A percentile compares a stretch with the other conserved stretches of the same genome.
Conservation (phyloP, 2,888 invertebrate species). For the Exephanes ischioxanthus region DNA sequence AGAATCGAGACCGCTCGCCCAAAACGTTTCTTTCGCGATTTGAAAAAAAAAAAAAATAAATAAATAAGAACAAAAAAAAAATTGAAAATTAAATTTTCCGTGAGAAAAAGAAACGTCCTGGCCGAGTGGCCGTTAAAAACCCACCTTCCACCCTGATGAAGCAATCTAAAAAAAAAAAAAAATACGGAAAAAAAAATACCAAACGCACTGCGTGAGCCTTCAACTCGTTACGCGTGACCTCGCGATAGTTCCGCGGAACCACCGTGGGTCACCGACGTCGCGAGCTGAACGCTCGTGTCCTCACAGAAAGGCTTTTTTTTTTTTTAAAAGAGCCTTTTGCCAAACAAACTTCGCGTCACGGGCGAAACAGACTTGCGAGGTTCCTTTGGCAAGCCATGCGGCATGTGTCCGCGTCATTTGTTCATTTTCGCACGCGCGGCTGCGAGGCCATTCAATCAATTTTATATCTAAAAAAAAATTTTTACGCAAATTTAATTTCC, state of each 20-base stretch:
- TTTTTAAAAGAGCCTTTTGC: conserved; percentile 81
- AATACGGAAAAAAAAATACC: conserved; percentile 66
- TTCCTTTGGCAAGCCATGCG: conserved; percentile 85
- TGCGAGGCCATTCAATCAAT: conserved; percentile 80
- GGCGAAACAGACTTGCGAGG: conserved; percentile 76
- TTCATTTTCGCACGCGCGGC: conserved; percentile 85
- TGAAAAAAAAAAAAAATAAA: conserved; percentile 49
- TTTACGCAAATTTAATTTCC: neutral
- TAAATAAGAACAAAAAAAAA: conserved; percentile 11
- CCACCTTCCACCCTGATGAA: conserved; percentile 79
- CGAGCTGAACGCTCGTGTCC: conserved; percentile 84
- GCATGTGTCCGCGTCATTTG: conserved; percentile 85
- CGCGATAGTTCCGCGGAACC: neutral
- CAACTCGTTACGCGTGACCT: conserved; percentile 75
- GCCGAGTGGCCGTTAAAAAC: conserved; percentile 70
- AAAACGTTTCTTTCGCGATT: conserved; percentile 8
- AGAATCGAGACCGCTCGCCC: conserved; percentile 42
- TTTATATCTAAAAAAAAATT: neutral
- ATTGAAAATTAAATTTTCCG: neutral
- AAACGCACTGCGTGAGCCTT: conserved; percentile 84
- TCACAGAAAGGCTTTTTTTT: conserved; percentile 84
- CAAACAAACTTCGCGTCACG: conserved; percentile 82
- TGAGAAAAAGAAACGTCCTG: conserved; percentile 57
- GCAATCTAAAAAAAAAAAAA: conserved; percentile 52
- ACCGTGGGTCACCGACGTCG: conserved; percentile 27